These are phyloP conservation scores for Lacanobia oleracea DNA, from an alignment of 2,888 invertebrate species.

Conservation along the genomic window DNA sequence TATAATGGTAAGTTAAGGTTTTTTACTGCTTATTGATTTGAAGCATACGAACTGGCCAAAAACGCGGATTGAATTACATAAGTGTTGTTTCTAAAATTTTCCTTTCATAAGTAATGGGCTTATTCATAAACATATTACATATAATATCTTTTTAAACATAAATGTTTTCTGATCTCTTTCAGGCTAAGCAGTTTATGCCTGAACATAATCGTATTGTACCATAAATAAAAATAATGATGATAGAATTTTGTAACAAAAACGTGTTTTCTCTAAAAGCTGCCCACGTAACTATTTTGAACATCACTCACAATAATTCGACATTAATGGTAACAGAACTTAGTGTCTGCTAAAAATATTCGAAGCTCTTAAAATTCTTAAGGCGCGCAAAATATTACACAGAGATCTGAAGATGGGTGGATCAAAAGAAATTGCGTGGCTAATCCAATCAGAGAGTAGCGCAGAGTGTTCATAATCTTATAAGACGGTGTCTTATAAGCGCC, in stretches of 20 bases:
- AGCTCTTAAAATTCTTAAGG: conserved; percentile 26
- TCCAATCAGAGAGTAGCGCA: conserved; percentile 40
- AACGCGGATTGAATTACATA: too few species aligned
- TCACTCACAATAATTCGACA: conserved; percentile 33
- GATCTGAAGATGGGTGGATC: conserved; percentile 21
- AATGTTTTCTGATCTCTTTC: not conserved
- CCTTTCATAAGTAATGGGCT: too few species aligned
- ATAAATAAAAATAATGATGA: conserved; percentile 30
- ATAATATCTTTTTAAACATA: not conserved
- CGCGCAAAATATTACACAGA: conserved; percentile 13
- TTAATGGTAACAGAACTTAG: conserved; percentile 9
- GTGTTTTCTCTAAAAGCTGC: conserved; percentile 9
- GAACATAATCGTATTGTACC: conserved; percentile 17
- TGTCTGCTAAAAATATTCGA: conserved; percentile 2
- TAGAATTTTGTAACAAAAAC: conserved; percentile 13
- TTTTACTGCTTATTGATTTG: not conserved
- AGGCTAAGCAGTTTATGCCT: not conserved
- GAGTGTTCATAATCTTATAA: conserved; percentile 43
- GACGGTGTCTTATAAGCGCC: conserved; percentile 19
- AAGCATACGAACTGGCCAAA: too few species aligned
- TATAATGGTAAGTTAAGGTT: too few species aligned
- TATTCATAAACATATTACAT: not conserved
- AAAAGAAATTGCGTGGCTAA: conserved; percentile 31
- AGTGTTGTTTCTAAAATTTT: too few species aligned
- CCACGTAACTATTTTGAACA: conserved; percentile 28